Conservation (phyloP, 2,888 invertebrate genomes). For the Calameuta pallipes region DNA sequence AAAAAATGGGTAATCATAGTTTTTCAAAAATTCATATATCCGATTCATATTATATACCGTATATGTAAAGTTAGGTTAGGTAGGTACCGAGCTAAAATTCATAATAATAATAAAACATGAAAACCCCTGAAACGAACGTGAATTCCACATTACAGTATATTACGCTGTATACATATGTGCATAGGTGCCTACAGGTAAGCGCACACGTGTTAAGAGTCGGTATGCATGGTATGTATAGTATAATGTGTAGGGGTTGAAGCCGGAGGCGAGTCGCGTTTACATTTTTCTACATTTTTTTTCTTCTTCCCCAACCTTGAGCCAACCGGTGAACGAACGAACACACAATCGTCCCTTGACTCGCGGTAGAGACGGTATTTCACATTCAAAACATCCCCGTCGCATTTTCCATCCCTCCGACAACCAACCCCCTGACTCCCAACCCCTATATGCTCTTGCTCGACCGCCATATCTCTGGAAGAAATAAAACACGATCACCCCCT, state of each 20-base stretch:
- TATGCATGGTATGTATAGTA: neutral
- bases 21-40: neutral
- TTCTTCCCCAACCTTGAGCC: slow-evolving; percentile 19
- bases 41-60: no score
- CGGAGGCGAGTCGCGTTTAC: slow-evolving; percentile 56
- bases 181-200: neutral
- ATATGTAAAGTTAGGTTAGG: neutral
- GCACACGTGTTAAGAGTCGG: neutral
- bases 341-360: slow-evolving; percentile 41
- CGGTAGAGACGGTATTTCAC: slow-evolving; percentile 46
- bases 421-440: slow-evolving; percentile 23
- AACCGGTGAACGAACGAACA: slow-evolving; percentile 26
- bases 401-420: slow-evolving; percentile 30
- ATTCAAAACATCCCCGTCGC: slow-evolving; percentile 48
- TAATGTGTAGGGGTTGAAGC: slow-evolving; percentile 28
- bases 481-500: slow-evolving; percentile 47
- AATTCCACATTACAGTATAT: neutral
- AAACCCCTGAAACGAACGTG: slow-evolving; percentile 17
- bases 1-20: neutral
- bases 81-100: slow-evolving; percentile 15
- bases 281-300: slow-evolving; percentile 46
- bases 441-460: slow-evolving; percentile 24
- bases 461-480: slow-evolving; percentile 51
- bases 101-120: slow-evolving; percentile 15
- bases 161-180: neutral